phyloP scores from a whole-genome alignment of 2,797 vertebrate genomes.

The Smutsia gigantea region DNA sequence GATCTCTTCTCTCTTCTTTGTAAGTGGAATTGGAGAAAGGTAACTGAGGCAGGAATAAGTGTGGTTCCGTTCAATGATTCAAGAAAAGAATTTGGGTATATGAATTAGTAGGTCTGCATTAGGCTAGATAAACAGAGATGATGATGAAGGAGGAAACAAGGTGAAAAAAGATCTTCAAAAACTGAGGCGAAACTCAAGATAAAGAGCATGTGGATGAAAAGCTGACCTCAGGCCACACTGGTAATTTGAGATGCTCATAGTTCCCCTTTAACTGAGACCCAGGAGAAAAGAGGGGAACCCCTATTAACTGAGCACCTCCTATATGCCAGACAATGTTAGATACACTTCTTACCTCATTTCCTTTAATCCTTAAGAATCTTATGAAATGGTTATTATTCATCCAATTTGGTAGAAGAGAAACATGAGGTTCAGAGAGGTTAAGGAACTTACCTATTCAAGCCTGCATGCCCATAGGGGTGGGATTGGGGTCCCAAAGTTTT shows the following conservation, averaged over 20 bases:
- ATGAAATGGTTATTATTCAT: neutral
- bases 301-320: neutral
- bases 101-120: neutral
- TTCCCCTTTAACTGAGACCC: neutral
- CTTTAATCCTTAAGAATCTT: neutral
- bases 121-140: neutral
- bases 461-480: fast-evolving
- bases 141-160: neutral
- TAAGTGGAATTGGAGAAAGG: neutral
- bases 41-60: neutral
- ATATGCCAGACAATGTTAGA: neutral
- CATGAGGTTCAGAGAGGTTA: neutral
- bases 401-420: neutral
- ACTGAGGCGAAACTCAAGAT: neutral
- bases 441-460: neutral
- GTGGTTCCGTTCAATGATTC: neutral
- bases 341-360: neutral
- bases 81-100: neutral
- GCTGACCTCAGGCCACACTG: neutral
- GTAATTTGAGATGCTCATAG: neutral
- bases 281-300: neutral
- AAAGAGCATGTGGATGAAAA: neutral
- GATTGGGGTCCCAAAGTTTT: neutral
- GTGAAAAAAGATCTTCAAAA: neutral
- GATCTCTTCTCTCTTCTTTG: neutral